Evolutionary conservation across 2,888 invertebrate genomes (phyloP), one percentile per base, ranked within the genome.

Genomic region (Eupeodes luniger): DNA sequence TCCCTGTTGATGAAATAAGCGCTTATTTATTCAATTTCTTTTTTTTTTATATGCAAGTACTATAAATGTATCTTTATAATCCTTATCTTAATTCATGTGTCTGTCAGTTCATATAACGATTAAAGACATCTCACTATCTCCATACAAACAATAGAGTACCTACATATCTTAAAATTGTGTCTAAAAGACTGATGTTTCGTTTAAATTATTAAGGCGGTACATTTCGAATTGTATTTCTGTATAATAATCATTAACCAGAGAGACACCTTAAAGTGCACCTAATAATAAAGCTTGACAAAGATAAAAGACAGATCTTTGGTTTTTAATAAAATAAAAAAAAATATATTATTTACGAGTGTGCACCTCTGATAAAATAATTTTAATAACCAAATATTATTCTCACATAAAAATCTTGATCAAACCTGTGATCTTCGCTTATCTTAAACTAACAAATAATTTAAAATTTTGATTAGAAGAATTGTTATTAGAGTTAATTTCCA

Each of bases 381-480:
- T 67, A 53, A 55, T 55, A 19, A 70, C 40, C n/a, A 19, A 40
- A 14, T 66, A 44, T 47, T 49, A 44, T 47, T 53, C 70, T 70
- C 70, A 55, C 40, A 55, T 55, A 19, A 70, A 55, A 55, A 55
- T 55, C 44, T 53, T 70, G 16, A 70, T 55, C 55, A 16, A 55
- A 70, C 19, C 19, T 70, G 70, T 55, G 44, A 70, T 70, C 55
- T 55, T 70, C 27, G 27, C 40, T 70, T 70, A 70, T 70, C 70
- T 70, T 55, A 55, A 36, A 7, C 5, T 0, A 55, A 40, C 9
- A 44, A 55, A 40, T 5, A 44, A n/a, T 55, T 44, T 14, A 19
- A 70, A 3, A 40, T 40, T 40, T 9, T 40, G 19, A 55, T 44
- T 34, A 19, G 19, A 36, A 36, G 40, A 34, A 14, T 14, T 53